These are phyloP conservation scores for Odocoileus virginianus DNA, from an alignment of 2,113 vertebrate species.

Conservation along the genomic window DNA sequence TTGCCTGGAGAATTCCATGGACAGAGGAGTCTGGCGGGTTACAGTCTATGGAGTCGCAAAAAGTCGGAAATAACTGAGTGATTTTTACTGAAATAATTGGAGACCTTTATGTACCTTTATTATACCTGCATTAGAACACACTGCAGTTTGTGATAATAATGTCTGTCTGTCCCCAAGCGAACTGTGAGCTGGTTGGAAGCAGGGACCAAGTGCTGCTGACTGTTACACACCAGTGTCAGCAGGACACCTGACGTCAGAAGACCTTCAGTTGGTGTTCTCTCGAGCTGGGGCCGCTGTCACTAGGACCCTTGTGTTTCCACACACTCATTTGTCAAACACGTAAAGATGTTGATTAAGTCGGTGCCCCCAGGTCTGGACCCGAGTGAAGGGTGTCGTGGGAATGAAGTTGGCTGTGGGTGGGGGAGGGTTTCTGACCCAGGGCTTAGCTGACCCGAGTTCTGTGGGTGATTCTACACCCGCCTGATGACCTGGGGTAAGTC, in stretches of 20 bases:
- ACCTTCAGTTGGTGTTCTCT: accelerated
- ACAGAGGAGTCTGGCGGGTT: neutral
- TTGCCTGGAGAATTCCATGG: neutral
- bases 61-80: neutral
- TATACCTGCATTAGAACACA: too few relatives aligned
- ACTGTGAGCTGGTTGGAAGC: neutral
- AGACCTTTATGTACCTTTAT: accelerated
- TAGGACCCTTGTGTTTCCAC: accelerated
- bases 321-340: accelerated
- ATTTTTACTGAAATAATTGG: neutral
- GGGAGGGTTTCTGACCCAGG: too few relatives aligned
- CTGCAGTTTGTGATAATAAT: accelerated
- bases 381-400: accelerated
- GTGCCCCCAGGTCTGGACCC: accelerated
- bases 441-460: neutral
- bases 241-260: accelerated
- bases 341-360: accelerated
- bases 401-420: accelerated
- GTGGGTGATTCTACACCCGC: accelerated
- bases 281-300: accelerated
- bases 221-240: accelerated
- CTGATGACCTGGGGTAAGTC: neutral
- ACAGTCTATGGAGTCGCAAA: neutral
- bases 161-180: neutral
- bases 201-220: accelerated